Base-by-base conservation (phyloP, 2,113 vertebrate genomes). In the Anolis carolinensis region DNA sequence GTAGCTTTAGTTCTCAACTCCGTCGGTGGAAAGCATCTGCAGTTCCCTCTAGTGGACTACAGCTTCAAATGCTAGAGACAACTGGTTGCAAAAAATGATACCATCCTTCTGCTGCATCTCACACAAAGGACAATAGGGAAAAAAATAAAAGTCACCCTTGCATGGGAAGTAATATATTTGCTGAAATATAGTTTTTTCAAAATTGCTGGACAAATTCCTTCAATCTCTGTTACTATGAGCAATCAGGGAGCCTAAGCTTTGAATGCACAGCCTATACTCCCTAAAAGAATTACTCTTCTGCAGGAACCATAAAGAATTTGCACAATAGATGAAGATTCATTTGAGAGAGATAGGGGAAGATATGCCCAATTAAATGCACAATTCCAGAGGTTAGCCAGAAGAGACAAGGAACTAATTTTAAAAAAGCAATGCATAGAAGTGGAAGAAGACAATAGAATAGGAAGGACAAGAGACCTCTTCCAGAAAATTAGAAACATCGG, bases 11-110 rank as follows among this genome's bases (percentile, higher is more conserved):
- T 25, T 76, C 59, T 25, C 32, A 80, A 9, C 62, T 52, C n/a
- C 39, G n/a, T 34, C 44, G 18, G 11, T 80, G 71, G 50, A 59
- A 50, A 81, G 77, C 23, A 59, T 32, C 63, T 81, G 78, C 76
- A 84, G 85, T 86, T 90, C 89, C 89, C 89, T 90, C 89, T 90
- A 79, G 89, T 81, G 63, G 87, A 52, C 65, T 13, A 63, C 11
- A 48, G 72, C 14, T 52, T 44, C 62, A 83, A 70, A 67, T 52
- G 34, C 48, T 68, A 62, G 4, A 10, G 16, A 39, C 59, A 74
- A 34, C 25, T 30, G 20, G 23, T 16, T 5, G 14, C 78, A 59
- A 75, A 55, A 16, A 44, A 25, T 67, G 36, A 63, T 16, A 70
- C 36, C 63, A 5, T 36, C 5, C n/a, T 81, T 50, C 18, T 30